Conservation (phyloP, 2,113 vertebrate genomes). For the Balaeniceps rex region DNA sequence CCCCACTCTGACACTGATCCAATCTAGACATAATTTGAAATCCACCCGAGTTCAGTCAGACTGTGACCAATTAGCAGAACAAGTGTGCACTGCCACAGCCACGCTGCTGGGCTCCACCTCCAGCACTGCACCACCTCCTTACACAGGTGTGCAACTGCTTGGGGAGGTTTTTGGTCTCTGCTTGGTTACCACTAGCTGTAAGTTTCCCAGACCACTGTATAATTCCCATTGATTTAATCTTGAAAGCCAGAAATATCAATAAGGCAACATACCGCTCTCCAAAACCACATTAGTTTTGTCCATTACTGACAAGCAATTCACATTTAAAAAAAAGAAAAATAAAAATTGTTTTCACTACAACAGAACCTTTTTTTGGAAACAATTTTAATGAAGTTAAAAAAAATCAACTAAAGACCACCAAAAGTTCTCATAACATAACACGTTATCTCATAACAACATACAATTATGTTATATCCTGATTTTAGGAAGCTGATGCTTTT, state of each 20-base stretch:
- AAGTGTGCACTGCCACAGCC: not conserved
- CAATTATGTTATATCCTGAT: not conserved
- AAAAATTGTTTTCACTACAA: not conserved
- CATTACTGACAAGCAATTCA: not conserved
- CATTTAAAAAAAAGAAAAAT: not conserved
- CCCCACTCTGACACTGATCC: not conserved
- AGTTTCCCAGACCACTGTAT: not conserved
- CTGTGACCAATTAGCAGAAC: not conserved
- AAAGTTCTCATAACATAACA: not conserved
- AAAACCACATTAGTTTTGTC: not conserved
- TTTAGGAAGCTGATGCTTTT: not conserved
- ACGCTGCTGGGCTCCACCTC: not conserved
- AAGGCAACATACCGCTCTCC: not conserved
- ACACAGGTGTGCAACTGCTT: not conserved
- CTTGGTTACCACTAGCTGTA: not conserved
- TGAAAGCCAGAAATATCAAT: not conserved
- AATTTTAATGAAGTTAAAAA: not conserved
- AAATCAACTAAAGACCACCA: not conserved
- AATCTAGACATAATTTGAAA: not conserved
- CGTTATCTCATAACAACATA: not conserved
- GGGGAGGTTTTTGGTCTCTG: not conserved
- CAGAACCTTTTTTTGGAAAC: not conserved
- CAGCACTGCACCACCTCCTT: not conserved
- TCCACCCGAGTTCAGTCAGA: not conserved
- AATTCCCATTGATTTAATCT: not conserved